phyloP scores from a whole-genome alignment of 2,888 invertebrate species.

The Diaperis boleti region DNA sequence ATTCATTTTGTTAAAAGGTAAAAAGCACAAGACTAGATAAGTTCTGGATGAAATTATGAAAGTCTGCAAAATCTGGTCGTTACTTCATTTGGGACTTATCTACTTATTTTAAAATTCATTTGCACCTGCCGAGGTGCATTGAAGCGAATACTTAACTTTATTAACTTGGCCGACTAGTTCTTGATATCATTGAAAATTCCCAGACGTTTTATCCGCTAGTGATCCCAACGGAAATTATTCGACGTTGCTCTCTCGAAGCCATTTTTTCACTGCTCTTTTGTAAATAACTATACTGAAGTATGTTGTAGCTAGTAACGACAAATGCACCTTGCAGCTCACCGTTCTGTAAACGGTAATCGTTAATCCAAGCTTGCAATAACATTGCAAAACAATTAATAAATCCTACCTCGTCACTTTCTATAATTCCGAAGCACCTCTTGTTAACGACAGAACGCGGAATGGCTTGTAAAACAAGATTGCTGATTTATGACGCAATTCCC shows the following conservation, averaged over 20 bases:
- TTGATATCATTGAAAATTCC: not conserved
- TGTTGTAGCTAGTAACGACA: too few relatives aligned
- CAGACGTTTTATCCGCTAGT: not conserved
- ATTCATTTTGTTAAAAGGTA: too few relatives aligned
- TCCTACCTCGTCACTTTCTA: not conserved
- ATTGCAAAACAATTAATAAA: slow-evolving; percentile 22
- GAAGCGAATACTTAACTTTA: not conserved
- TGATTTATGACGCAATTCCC: slow-evolving; percentile 39
- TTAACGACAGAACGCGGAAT: slow-evolving; percentile 19
- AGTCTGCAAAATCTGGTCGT: not conserved
- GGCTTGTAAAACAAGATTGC: slow-evolving; percentile 33
- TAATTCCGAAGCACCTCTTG: not conserved
- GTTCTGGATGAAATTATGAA: not conserved
- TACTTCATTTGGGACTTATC: too few relatives aligned
- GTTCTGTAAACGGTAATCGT: not conserved
- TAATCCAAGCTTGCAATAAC: not conserved
- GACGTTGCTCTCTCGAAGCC: too few relatives aligned
- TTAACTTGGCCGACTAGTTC: not conserved
- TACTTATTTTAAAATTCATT: too few relatives aligned
- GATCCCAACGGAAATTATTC: not conserved
- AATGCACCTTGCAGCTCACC: too few relatives aligned
- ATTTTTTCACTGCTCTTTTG: too few relatives aligned
- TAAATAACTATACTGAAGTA: too few relatives aligned
- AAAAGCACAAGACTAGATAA: too few relatives aligned
- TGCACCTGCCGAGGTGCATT: too few relatives aligned